Percentiles rank a stretch among this genome's conserved stretches.
Evolutionary conservation across 64 coral and sea anemone species (phyloP).

Genomic region (Trachythela sp.): DNA sequence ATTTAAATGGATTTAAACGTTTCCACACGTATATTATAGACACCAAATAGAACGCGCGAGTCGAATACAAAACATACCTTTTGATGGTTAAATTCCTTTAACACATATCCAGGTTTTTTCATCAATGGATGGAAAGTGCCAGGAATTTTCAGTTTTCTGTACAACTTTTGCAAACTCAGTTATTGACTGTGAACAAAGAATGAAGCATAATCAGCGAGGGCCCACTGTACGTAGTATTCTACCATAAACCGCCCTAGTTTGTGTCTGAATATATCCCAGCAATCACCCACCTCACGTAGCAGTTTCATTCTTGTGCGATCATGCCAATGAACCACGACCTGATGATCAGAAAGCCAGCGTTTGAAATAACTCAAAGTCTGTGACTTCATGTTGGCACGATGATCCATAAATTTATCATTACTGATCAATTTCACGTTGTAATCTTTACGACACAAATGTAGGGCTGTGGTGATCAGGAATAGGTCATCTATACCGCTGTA

Average conservation of each 20-base stretch:
- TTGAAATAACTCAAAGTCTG: background rate
- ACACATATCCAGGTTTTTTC: background rate
- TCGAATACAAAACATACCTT: no score
- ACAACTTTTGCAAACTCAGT: background rate
- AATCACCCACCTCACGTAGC: background rate
- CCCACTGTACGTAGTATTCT: background rate
- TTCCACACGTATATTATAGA: no score
- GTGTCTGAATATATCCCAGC: no score
- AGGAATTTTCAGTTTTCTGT: background rate
- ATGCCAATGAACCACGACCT: background rate
- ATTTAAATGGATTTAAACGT: no score
- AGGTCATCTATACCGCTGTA: conserved; percentile 7
- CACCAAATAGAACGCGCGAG: no score
- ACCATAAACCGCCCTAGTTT: background rate
- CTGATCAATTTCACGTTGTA: background rate
- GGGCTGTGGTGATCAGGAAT: background rate
- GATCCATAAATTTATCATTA: background rate
- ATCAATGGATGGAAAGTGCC: background rate
- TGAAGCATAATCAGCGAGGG: background rate
- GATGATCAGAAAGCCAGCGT: background rate
- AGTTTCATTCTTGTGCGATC: background rate
- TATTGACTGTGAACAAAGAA: background rate
- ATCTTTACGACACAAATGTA: background rate
- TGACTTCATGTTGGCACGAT: background rate
- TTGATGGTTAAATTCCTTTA: background rate